phyloP scores from a whole-genome alignment of 1,140 invertebrate genomes.

The Pachyrhynchus sulphureomaculatus region DNA sequence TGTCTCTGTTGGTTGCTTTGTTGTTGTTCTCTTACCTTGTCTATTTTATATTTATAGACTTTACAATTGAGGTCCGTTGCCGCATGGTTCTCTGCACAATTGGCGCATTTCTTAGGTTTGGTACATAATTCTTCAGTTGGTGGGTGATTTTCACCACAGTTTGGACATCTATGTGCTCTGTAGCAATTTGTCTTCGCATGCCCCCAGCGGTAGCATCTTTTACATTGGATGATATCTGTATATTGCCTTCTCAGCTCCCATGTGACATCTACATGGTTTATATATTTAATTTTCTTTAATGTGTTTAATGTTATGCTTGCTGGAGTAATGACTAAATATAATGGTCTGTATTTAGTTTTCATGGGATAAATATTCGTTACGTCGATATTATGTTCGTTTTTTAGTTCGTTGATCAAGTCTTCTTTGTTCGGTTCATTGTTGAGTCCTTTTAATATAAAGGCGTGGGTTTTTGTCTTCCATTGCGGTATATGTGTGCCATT shows the following conservation, averaged over 20 bases:
- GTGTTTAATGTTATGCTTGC: background rate
- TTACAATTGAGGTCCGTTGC: background rate
- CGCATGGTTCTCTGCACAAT: no score
- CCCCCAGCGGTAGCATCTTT: background rate
- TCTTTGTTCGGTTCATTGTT: conserved; percentile 1
- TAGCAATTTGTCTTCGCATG: background rate
- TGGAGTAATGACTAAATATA: conserved; percentile 12
- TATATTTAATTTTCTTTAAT: background rate
- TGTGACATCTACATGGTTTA: no score
- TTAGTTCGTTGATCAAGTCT: conserved; percentile 5
- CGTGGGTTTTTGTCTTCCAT: conserved; percentile 17
- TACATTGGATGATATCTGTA: no score
- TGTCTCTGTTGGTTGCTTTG: no score
- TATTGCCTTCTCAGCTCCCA: no score
- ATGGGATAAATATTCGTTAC: conserved; percentile 2
- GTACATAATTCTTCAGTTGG: background rate
- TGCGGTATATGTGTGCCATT: conserved; percentile 18
- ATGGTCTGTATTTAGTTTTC: conserved; percentile 1
- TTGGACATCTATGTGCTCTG: background rate
- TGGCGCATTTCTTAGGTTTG: no score
- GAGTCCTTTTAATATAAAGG: conserved; percentile 9
- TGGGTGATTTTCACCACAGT: background rate
- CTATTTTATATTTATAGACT: background rate
- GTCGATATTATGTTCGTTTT: background rate
- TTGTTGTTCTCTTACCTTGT: background rate